Base-by-base conservation (phyloP, 2,888 invertebrate species). In the Morinoia aosen region DNA sequence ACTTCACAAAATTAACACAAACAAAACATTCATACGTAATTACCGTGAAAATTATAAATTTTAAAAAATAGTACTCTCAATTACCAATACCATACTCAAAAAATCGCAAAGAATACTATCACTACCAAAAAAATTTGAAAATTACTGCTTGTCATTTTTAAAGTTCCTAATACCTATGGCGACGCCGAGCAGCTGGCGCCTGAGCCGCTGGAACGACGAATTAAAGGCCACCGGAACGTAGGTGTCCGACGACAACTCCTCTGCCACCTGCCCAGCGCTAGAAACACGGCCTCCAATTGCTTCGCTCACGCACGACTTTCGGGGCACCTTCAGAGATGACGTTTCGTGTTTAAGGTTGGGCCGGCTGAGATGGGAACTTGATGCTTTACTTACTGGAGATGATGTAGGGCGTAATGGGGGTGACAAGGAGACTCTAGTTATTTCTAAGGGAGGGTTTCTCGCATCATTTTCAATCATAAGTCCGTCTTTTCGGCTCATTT, bases 181-280 rank as follows among this genome's bases (percentile, higher is more conserved):
- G 94, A 76, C 95, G n/a, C 64, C 56, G 19, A 95, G 88, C 33
- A 96, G 96, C 90, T 96, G 96, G 33, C 91, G 95, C 16, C 96
- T 64, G 12, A 96, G 91, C 33, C 96, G 58, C 88, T 96, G 96
- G 95, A 96, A 96, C 0, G 96, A 95, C 19, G 96, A 95, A 64
- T 96, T 96, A 93, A 95, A 95, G 19, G 96, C 95, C 16, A 96
- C 95, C 19, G 96, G 96, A 64, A 95, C 94, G 91, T 95, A 96
- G 11, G 96, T 96, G 48, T 96, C 96, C 33, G 95, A 94, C 10
- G 95, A 88, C 39, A 96, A 94, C 88, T 96, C 96, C 90, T 96
- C 96, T 10, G 96, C 95, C 57, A 95, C 76, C 33, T 94, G 61
- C n/a, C 57, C 58, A 94, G n/a, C 88, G 10, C 12, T 56, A 2